Percentiles rank a stretch among this genome's conserved stretches.
phyloP scores from a whole-genome alignment of 1,140 invertebrate genomes.

The Zaprionus gabonicus region DNA sequence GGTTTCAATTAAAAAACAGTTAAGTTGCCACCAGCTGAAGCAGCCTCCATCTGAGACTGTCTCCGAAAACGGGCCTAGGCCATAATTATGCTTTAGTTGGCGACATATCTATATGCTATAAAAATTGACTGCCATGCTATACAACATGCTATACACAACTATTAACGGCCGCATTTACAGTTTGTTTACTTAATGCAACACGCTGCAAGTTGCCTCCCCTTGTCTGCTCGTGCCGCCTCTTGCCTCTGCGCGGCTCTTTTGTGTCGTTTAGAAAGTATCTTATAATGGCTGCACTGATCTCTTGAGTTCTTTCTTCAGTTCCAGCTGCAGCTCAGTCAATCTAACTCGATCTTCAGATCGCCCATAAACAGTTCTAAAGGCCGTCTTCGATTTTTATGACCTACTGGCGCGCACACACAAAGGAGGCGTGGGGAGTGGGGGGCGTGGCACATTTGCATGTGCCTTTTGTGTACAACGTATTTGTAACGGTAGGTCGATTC shows the following conservation, averaged over 20 bases:
- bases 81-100: constrained; percentile 81
- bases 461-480: constrained; percentile 53
- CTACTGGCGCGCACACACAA: constrained; percentile 14
- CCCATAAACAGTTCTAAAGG: constrained; percentile 38
- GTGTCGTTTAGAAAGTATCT: constrained; percentile 68
- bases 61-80: constrained; percentile 38
- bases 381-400: constrained; percentile 55
- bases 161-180: constrained; percentile 74
- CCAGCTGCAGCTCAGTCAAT: neutral
- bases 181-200: constrained; percentile 38
- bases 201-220: neutral
- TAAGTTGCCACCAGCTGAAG: constrained; percentile 47
- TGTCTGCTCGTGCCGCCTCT: constrained; percentile 1
- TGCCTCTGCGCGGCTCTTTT: neutral
- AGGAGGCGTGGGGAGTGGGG: neutral
- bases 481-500: constrained; percentile 50
- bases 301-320: neutral
- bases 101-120: constrained; percentile 52
- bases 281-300: constrained; percentile 11
- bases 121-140: constrained; percentile 5
- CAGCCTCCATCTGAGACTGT: constrained; percentile 10
- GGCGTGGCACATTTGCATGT: constrained; percentile 39
- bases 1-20: constrained; percentile 82
- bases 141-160: constrained; percentile 19
- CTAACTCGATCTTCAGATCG: neutral